Evolutionary conservation across 2,797 vertebrate genomes (phyloP).

Genomic region (Enteromius fasciolatus): DNA sequence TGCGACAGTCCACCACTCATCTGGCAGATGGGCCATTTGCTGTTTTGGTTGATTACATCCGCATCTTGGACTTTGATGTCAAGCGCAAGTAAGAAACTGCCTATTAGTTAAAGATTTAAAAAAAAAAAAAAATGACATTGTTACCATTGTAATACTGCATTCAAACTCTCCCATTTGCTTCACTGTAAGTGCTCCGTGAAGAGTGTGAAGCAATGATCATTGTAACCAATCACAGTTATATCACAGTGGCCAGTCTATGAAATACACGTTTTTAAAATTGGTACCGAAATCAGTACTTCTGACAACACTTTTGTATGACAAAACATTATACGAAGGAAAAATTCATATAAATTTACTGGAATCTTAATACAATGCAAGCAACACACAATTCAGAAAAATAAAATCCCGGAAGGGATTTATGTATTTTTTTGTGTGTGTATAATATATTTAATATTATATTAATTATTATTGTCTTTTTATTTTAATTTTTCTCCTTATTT

Average conservation of each 20-base stretch:
- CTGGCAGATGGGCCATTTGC: slow-evolving; percentile 94
- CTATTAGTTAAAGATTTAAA: background rate
- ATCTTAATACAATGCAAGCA: too few relatives aligned
- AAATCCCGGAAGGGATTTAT: too few relatives aligned
- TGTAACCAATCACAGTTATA: background rate
- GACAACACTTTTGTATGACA: background rate
- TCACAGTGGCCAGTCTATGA: background rate
- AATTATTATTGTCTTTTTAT: too few relatives aligned
- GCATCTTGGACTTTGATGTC: slow-evolving; percentile 94
- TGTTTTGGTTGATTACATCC: slow-evolving; percentile 94
- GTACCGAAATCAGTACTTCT: background rate
- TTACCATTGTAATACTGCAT: background rate
- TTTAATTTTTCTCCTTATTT: background rate
- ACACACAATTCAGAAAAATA: too few relatives aligned
- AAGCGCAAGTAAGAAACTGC: slow-evolving; percentile 87
- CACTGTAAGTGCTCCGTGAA: background rate
- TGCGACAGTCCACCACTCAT: slow-evolving; percentile 93
- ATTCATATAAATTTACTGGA: too few relatives aligned
- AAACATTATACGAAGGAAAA: background rate
- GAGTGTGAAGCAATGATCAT: background rate
- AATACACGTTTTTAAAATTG: background rate
- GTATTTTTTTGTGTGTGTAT: too few relatives aligned
- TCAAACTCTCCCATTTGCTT: background rate
- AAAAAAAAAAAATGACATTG: too few relatives aligned
- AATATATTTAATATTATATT: too few relatives aligned